Base-by-base conservation (phyloP, 2,797 vertebrate genomes). In the Myotis pilosus region DNA sequence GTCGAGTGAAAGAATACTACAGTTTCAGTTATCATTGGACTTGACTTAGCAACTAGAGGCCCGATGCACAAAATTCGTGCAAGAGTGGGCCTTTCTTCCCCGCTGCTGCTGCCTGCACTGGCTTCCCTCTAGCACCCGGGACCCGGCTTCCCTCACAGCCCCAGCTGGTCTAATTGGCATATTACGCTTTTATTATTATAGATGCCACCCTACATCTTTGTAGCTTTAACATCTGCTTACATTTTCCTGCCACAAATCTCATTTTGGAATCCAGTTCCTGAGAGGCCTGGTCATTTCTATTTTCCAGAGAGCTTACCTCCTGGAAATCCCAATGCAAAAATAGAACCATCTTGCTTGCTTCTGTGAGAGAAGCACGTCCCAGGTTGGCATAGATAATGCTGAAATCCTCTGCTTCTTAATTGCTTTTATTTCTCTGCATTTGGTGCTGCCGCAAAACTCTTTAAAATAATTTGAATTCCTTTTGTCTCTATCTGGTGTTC, bases 381-480 rank as follows among this genome's bases (percentile, higher is more conserved):
- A 23, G 16, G 81, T 78, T 23, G 62, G 9, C 62, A 72, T 2
- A 87, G 30, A 38, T 41, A 80, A 38, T 30, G 13, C 17, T 84
- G n/a, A 79, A 91, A 86, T 74, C 38, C 30, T 88, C 2, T 51
- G 17, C 20, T 62, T 78, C 88, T 69, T 44, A 36, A 25, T 38
- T 44, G 23, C 9, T 89, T 96, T 94, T 95, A 87, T 82, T 91
- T 81, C 41, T 93, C 15, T 68, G 12, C 66, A 83, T 74, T 93
- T 92, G 82, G 95, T 78, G 22, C 28, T 82, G 57, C 82, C 16
- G 51, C 11, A 64, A 47, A 64, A 64, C 15, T 81, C 20, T 89
- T 83, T 44, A 49, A 94, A 96, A 92, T 72, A 68, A 94, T 81
- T 95, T 83, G 41, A 96, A 95, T 96, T 91, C n/a, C 47, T 85